A percentile compares a stretch with the other conserved stretches of the same genome.
Evolutionary conservation across 1,140 invertebrate genomes (phyloP).

Genomic region (Asbolus verrucosus): DNA sequence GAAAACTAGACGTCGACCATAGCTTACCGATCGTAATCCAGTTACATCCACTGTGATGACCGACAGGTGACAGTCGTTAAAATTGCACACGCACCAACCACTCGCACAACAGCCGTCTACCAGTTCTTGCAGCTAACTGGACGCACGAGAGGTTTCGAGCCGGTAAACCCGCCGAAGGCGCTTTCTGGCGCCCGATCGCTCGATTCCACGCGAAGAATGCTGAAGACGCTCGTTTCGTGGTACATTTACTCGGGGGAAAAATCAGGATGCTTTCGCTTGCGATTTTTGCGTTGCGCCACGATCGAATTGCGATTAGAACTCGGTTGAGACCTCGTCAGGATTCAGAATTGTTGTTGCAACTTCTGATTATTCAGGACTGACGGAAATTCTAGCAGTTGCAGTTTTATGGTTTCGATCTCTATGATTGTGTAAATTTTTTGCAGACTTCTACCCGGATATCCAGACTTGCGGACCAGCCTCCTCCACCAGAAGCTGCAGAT

Average conservation of each 20-base stretch:
- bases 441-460: slow-evolving; percentile 81
- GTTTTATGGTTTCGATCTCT: no score
- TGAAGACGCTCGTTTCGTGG: not conserved
- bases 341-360: slow-evolving; percentile 5
- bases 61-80: no score
- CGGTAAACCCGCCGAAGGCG: slow-evolving; percentile 41
- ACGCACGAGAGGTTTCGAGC: slow-evolving; percentile 30
- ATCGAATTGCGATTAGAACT: no score
- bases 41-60: no score
- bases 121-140: slow-evolving; percentile 46
- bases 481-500: slow-evolving; percentile 97
- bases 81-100: slow-evolving; percentile 33
- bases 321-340: no score
- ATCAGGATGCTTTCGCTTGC: not conserved
- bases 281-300: no score
- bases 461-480: slow-evolving; percentile 89
- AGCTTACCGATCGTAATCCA: no score
- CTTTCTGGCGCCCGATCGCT: slow-evolving; percentile 32
- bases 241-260: not conserved
- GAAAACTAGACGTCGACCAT: no score
- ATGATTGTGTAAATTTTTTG: no score
- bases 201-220: slow-evolving; percentile 26
- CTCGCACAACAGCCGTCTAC: slow-evolving; percentile 29
- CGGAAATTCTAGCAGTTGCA: not conserved
- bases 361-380: slow-evolving; percentile 11